These are phyloP conservation scores for Shinisaurus crocodilurus DNA, from an alignment of 2,113 vertebrate species.

Conservation along the genomic window DNA sequence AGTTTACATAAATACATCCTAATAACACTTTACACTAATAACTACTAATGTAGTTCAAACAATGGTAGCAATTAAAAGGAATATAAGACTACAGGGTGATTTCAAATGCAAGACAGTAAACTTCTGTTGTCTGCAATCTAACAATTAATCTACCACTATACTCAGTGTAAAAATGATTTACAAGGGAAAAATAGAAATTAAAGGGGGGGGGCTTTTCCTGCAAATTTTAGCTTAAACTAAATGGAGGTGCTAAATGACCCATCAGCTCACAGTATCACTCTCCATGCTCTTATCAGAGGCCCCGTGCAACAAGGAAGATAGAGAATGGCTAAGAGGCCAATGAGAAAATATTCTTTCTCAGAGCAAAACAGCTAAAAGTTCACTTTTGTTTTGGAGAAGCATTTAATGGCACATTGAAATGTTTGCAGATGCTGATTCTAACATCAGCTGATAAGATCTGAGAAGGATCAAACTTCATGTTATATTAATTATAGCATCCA, in stretches of 20 bases:
- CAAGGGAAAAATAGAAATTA: not conserved
- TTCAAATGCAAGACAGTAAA: constrained; percentile 48
- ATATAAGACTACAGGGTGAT: constrained; percentile 41
- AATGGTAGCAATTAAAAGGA: constrained; percentile 60
- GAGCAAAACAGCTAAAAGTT: not conserved
- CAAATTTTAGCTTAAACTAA: constrained; percentile 19
- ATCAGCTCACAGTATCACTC: not conserved
- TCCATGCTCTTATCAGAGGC: not conserved
- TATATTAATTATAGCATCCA: not conserved
- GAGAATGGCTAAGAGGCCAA: not conserved
- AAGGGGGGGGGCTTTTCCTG: not conserved
- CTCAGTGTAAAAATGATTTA: constrained; percentile 14
- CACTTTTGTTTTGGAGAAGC: not conserved
- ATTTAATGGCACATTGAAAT: constrained; percentile 9
- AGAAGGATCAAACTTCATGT: not conserved
- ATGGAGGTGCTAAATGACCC: not conserved
- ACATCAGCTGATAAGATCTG: not conserved
- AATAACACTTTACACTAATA: constrained; percentile 53
- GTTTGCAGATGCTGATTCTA: not conserved
- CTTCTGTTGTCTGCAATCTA: constrained; percentile 57
- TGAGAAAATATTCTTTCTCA: not conserved
- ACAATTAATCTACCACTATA: constrained; percentile 22
- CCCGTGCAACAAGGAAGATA: not conserved
- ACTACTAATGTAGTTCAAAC: constrained; percentile 37
- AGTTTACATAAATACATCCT: constrained; percentile 49